phyloP scores from a whole-genome alignment of 2,797 vertebrate species.

The Sparidentex hasta region DNA sequence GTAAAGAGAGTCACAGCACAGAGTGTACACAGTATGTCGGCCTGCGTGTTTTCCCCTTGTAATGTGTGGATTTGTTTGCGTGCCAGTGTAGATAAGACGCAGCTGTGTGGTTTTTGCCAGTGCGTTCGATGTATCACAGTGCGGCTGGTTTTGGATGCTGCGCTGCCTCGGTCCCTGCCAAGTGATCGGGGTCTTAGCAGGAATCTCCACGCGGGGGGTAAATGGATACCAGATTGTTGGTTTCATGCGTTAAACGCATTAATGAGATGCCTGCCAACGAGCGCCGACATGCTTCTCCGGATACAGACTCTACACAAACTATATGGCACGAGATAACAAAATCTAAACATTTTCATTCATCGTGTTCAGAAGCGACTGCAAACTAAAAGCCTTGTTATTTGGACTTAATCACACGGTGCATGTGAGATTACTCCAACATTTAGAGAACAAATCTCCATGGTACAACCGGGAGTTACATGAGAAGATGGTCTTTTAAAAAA shows the following conservation, averaged over 20 bases:
- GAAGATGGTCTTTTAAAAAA: too few relatives aligned
- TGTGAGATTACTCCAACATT: not conserved
- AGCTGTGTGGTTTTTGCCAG: slow-evolving; percentile 45
- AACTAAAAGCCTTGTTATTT: not conserved
- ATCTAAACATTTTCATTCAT: not conserved
- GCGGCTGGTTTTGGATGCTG: slow-evolving; percentile 55
- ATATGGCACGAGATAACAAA: too few relatives aligned
- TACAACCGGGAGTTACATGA: not conserved
- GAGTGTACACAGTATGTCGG: not conserved
- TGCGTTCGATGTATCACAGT: slow-evolving; percentile 26
- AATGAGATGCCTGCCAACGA: slow-evolving; percentile 42
- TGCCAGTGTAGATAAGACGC: slow-evolving; percentile 45
- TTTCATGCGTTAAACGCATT: slow-evolving; percentile 53
- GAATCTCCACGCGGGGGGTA: slow-evolving; percentile 56
- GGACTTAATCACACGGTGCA: not conserved
- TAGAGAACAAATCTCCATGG: not conserved
- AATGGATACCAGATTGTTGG: slow-evolving; percentile 65
- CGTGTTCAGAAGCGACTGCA: not conserved
- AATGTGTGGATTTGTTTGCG: slow-evolving; percentile 35
- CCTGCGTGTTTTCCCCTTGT: slow-evolving; percentile 28
- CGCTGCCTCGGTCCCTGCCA: slow-evolving; percentile 43
- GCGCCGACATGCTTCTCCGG: slow-evolving; percentile 16
- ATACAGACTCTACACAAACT: not conserved
- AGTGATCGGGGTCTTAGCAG: slow-evolving; percentile 51
- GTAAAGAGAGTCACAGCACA: not conserved